Conservation (phyloP, 2,113 vertebrate species). For the Struthio camelus region DNA sequence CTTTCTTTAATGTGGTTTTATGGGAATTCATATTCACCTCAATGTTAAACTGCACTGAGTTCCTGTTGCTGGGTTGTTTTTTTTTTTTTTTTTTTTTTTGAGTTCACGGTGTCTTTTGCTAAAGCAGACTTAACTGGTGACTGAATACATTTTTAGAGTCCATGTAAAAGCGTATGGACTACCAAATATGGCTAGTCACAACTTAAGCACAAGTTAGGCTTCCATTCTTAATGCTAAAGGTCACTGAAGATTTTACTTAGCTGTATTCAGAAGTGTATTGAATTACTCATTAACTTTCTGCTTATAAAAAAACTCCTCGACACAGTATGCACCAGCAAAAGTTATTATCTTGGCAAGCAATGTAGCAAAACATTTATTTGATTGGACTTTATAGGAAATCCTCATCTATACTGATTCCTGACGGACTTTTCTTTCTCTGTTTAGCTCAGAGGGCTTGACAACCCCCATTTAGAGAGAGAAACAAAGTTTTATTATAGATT, state of each 20-base stretch:
- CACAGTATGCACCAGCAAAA: neutral
- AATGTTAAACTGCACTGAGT: neutral
- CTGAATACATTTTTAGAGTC: neutral
- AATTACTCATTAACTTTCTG: neutral
- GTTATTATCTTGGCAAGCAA: neutral
- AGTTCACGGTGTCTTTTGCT: neutral
- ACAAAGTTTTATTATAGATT: neutral
- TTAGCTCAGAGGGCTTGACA: neutral
- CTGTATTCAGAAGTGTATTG: neutral
- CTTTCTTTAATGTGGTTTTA: neutral
- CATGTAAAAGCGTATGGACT: neutral
- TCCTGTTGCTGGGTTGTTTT: neutral
- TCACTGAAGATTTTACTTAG: neutral
- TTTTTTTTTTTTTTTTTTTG: neutral
- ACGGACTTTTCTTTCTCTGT: neutral
- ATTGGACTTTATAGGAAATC: neutral
- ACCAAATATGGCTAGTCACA: neutral
- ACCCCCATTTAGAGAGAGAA: neutral
- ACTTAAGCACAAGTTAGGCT: neutral
- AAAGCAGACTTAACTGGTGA: neutral
- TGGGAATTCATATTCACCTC: neutral
- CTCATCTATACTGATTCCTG: neutral
- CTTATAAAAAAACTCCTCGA: neutral
- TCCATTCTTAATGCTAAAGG: neutral
- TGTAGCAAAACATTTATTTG: neutral